Evolutionary conservation across 2,113 vertebrate genomes (phyloP), one percentile per base, ranked within the genome.

Genomic region (Aspidoscelis tigris): DNA sequence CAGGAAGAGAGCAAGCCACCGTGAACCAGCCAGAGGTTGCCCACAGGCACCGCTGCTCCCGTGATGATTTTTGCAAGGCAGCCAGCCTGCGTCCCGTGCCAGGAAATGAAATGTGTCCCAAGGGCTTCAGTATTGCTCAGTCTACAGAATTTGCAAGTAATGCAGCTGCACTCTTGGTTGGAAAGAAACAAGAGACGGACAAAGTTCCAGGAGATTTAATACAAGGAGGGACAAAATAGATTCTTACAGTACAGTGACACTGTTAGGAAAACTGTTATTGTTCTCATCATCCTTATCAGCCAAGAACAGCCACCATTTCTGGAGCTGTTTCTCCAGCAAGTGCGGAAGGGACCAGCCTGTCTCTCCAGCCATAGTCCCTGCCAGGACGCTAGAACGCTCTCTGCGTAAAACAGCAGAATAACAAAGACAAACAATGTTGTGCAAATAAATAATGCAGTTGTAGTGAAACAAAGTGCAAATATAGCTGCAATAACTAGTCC

Each of bases 381-480:
- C 61, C 24, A 65, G 26, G 74, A 47, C 39, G 21, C 41, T 61
- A 73, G 12, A 82, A n/a, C 12, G 26, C 44, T 41, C 70, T 11
- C 9, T 58, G 22, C 16, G 10, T 5, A 43, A 22, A 9, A 44
- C 33, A 69, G 64, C 72, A 7, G n/a, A 39, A 22, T 47, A 81
- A 81, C 50, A 73, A 73, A 39, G 1, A 5, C 3, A 33, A 41
- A 41, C 22, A 3, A 4, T 3, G 20, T 8, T 53, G 11, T 50
- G 43, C 16, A 72, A 78, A 84, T 78, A 84, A 84, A 84, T 84
- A 78, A 84, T 9, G 50, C 5, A 14, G 8, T 55, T 79, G 76
- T 84, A 84, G 83, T 84, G 83, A 84, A 79, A 70, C 24, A 82
- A 90, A 77, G 84, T 90, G 87, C 84, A 84, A 86, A 81, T 80